These are phyloP conservation scores for Bryconaethiops microstoma DNA, from an alignment of 2,797 vertebrate genomes.

Conservation along the genomic window DNA sequence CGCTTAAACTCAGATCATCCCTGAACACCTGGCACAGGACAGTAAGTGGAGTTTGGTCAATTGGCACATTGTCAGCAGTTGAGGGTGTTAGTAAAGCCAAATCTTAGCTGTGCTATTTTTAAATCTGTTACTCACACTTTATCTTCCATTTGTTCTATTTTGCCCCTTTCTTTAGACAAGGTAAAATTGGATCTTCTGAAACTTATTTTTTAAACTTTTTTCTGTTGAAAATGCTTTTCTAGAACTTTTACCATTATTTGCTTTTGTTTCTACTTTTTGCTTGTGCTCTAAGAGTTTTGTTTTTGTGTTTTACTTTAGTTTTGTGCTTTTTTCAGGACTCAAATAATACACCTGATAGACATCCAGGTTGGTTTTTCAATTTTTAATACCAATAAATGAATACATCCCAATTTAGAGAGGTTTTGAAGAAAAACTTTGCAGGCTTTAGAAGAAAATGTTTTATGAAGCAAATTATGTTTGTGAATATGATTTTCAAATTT, in stretches of 20 bases:
- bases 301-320: neutral
- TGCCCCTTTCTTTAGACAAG: neutral
- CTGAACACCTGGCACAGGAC: neutral
- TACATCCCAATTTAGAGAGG: too few species aligned
- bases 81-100: slow-evolving; percentile 4
- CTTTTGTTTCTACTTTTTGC: neutral
- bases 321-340: slow-evolving; percentile 20
- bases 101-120: neutral
- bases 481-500: too few species aligned
- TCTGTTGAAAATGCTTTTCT: neutral
- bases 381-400: too few species aligned
- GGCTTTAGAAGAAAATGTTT: too few species aligned
- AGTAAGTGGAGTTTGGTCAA: slow-evolving; percentile 47
- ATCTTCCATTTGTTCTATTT: neutral
- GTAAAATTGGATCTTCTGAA: neutral
- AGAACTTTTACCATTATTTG: neutral
- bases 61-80: slow-evolving; percentile 15
- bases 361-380: slow-evolving; percentile 25
- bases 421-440: too few species aligned
- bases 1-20: slow-evolving; percentile 19
- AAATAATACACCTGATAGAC: neutral
- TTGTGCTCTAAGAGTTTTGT: neutral
- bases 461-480: too few species aligned
- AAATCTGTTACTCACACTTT: neutral
- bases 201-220: neutral